phyloP scores from a whole-genome alignment of 2,797 vertebrate genomes.

The Hemibagrus guttatus region DNA sequence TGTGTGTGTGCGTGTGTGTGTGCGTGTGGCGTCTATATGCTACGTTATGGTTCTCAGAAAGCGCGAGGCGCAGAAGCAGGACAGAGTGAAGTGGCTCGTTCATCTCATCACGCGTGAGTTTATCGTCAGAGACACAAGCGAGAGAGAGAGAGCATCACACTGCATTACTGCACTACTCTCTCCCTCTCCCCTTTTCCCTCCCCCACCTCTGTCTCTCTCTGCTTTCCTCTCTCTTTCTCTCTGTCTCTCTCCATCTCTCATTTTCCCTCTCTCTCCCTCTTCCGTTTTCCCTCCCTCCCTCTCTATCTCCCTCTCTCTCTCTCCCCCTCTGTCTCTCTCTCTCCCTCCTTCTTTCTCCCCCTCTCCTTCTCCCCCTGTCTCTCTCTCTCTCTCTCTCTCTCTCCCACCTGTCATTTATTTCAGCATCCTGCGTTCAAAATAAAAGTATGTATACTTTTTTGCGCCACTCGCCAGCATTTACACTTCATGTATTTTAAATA shows the following conservation, averaged over 20 bases:
- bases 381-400: too few relatives aligned
- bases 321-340: too few relatives aligned
- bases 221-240: too few relatives aligned
- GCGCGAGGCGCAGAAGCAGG: neutral
- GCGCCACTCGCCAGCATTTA: neutral
- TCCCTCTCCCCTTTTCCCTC: too few relatives aligned
- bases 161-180: neutral
- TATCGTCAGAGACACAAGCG: slow-evolving; percentile 9
- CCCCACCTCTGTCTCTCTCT: too few relatives aligned
- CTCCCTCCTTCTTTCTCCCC: too few relatives aligned
- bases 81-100: neutral
- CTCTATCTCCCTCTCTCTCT: too few relatives aligned
- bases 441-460: neutral
- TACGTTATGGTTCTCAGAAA: neutral
- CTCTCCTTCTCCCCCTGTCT: too few relatives aligned
- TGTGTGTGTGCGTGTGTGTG: slow-evolving; percentile 7
- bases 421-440: neutral
- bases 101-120: slow-evolving; percentile 13
- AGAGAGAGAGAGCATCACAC: neutral
- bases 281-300: too few relatives aligned
- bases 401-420: too few relatives aligned
- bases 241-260: too few relatives aligned
- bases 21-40: neutral
- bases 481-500: neutral
- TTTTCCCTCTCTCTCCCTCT: too few relatives aligned